phyloP scores from a whole-genome alignment of 2,888 invertebrate genomes.

The Ophion slaviceki region DNA sequence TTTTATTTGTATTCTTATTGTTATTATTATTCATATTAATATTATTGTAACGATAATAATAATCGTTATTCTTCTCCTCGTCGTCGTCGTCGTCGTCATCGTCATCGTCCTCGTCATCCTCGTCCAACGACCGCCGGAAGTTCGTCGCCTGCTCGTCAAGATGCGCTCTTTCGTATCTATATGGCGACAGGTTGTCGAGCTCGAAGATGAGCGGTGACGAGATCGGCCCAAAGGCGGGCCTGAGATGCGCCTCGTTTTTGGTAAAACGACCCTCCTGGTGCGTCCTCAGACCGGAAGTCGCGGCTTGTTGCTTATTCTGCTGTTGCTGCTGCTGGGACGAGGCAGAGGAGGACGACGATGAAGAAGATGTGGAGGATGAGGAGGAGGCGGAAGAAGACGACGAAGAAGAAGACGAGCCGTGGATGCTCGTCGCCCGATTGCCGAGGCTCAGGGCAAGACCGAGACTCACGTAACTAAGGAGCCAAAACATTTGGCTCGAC shows the following conservation, averaged over 20 bases:
- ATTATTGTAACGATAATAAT: constrained; percentile 20
- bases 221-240: not conserved
- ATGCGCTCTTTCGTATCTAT: constrained; percentile 64
- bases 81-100: constrained; percentile 17
- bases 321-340: constrained; percentile 60
- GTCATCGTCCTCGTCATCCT: not conserved
- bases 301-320: constrained; percentile 40
- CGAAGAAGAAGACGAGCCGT: constrained; percentile 61
- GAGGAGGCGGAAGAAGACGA: constrained; percentile 49
- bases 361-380: constrained; percentile 29
- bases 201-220: constrained; percentile 10
- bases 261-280: constrained; percentile 48
- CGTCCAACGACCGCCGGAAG: not conserved
- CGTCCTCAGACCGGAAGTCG: constrained; percentile 48
- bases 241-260: constrained; percentile 34
- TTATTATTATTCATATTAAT: not conserved
- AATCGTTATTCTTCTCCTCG: constrained; percentile 15
- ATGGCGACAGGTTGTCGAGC: constrained; percentile 46
- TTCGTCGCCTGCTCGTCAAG: not conserved
- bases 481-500: constrained; percentile 81
- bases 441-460: constrained; percentile 80
- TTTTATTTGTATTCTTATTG: constrained; percentile 18
- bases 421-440: constrained; percentile 73
- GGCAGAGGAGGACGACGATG: constrained; percentile 23
- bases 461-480: constrained; percentile 80